phyloP scores from a whole-genome alignment of 1,140 invertebrate species.

The Melipona quadrifasciata region DNA sequence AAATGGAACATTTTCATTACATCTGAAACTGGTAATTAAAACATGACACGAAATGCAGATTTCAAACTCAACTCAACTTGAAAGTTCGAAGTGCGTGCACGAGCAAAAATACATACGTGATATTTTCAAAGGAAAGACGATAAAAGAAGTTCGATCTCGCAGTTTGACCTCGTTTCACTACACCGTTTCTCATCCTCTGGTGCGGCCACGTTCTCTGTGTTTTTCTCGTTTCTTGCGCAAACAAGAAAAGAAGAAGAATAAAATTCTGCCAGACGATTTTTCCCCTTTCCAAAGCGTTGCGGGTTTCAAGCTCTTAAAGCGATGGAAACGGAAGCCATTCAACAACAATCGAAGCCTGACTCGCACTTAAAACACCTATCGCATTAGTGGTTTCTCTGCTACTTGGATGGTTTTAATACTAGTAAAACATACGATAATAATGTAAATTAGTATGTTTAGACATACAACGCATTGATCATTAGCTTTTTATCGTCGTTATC shows the following conservation, averaged over 20 bases:
- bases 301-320: slow-evolving; percentile 30
- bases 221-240: slow-evolving; percentile 49
- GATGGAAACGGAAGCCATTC: slow-evolving; percentile 25
- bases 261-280: slow-evolving; percentile 34
- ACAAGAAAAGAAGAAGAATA: slow-evolving; percentile 1
- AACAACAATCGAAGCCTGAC: slow-evolving; percentile 37
- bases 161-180: slow-evolving; percentile 56
- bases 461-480: background rate
- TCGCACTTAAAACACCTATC: background rate
- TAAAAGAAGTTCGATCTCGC: slow-evolving; percentile 58
- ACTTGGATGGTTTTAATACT: background rate
- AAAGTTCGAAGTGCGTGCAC: background rate
- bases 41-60: background rate
- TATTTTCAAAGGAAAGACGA: slow-evolving; percentile 52
- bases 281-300: slow-evolving; percentile 11
- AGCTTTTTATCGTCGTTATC: background rate
- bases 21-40: background rate
- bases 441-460: background rate
- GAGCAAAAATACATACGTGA: background rate
- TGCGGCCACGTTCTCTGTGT: slow-evolving; percentile 56
- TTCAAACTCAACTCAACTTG: background rate
- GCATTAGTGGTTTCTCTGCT: slow-evolving; percentile 1
- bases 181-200: slow-evolving; percentile 44
- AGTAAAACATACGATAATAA: background rate
- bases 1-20: background rate